These are phyloP conservation scores for Vulpes vulpes DNA, from an alignment of 2,113 vertebrate species.

Conservation along the genomic window DNA sequence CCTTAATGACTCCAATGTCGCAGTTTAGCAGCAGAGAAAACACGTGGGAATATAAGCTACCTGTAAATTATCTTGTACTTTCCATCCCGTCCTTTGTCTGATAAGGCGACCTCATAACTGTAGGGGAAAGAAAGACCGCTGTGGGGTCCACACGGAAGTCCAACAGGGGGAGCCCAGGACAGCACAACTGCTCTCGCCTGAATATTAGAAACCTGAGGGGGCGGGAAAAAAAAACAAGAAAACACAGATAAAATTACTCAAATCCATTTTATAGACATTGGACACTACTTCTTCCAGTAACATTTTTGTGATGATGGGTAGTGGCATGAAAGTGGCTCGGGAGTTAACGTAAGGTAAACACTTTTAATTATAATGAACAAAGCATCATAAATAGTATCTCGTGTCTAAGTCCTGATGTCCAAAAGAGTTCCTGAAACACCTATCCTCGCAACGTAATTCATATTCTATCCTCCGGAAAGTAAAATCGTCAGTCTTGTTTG, in stretches of 20 bases:
- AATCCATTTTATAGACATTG: background rate
- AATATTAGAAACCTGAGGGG: conserved; percentile 93
- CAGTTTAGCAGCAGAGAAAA: background rate
- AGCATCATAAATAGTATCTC: background rate
- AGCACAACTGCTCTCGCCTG: conserved; percentile 94
- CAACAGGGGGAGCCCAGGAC: conserved; percentile 93
- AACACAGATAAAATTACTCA: background rate
- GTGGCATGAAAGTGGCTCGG: background rate
- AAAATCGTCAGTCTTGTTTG: background rate
- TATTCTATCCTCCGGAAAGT: background rate
- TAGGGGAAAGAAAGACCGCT: conserved; percentile 94
- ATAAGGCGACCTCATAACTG: conserved; percentile 96
- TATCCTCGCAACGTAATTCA: background rate
- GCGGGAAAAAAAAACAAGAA: conserved; percentile 17
- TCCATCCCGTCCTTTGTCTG: conserved; percentile 97
- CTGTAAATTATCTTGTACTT: conserved; percentile 98
- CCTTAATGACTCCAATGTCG: background rate
- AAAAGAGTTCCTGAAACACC: conserved; percentile 25
- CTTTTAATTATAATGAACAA: background rate
- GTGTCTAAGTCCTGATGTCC: background rate
- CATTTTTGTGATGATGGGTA: background rate
- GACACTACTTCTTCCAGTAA: background rate
- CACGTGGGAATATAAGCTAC: conserved; percentile 82
- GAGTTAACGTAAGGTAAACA: background rate
- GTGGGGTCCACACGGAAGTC: conserved; percentile 91